phyloP scores from a whole-genome alignment of 92 coral and sea anemone species.

The Galaxea fascicularis region DNA sequence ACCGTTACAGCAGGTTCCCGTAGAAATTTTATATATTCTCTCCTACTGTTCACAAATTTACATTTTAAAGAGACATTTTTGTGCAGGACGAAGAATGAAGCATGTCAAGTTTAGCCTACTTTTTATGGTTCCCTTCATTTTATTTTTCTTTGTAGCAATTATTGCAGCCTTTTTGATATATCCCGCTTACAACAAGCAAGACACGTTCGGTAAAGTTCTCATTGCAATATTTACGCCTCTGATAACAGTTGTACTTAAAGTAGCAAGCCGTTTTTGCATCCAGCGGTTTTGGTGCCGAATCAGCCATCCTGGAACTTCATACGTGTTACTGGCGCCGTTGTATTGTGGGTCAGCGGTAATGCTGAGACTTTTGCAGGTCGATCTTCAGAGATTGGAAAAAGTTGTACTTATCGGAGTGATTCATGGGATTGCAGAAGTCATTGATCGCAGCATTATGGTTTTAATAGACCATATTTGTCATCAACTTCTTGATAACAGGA shows the following conservation, averaged over 20 bases:
- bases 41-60: neutral
- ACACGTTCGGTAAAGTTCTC: too few species aligned
- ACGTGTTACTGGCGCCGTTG: neutral
- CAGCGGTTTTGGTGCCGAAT: constrained; percentile 10
- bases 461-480: constrained; percentile 5
- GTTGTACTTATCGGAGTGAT: constrained; percentile 1
- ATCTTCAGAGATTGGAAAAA: constrained; percentile 3
- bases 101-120: neutral
- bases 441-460: constrained; percentile 23
- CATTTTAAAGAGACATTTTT: constrained; percentile 1
- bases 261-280: neutral
- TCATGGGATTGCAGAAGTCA: constrained; percentile 25
- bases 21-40: too few species aligned
- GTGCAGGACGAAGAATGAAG: neutral
- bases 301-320: constrained; percentile 33
- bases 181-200: constrained; percentile 3
- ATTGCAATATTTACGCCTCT: constrained; percentile 9
- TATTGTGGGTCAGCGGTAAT: constrained; percentile 21
- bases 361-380: neutral
- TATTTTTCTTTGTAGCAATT: neutral
- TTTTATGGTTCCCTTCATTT: neutral
- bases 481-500: neutral
- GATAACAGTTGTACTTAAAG: neutral
- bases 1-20: neutral
- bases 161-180: neutral